Percentiles rank a stretch among this genome's conserved stretches.
Conservation (phyloP, 2,888 invertebrate species). For the Linnaemya vulpina region DNA sequence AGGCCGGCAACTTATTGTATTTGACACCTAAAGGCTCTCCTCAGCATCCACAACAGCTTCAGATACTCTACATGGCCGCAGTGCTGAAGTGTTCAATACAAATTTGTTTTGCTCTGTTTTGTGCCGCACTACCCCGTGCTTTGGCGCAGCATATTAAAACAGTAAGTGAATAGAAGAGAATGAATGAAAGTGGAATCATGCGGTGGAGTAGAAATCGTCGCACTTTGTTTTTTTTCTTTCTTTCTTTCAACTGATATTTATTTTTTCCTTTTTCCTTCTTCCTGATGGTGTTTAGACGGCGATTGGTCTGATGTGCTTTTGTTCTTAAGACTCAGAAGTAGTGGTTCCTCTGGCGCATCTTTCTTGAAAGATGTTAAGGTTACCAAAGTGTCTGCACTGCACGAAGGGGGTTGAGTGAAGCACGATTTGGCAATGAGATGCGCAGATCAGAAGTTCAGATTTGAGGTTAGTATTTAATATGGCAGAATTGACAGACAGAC, state of each 20-base stretch:
- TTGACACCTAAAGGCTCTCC: slow-evolving; percentile 83
- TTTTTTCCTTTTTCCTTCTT: slow-evolving; percentile 45
- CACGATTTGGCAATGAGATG: slow-evolving; percentile 72
- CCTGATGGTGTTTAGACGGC: slow-evolving; percentile 71
- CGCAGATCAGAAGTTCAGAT: slow-evolving; percentile 73
- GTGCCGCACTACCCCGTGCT: not conserved
- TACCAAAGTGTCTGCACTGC: slow-evolving; percentile 36
- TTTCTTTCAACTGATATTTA: slow-evolving; percentile 49
- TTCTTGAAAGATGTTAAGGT: slow-evolving; percentile 29
- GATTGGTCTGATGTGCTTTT: slow-evolving; percentile 71
- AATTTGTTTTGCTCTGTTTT: slow-evolving; percentile 11
- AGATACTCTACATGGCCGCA: slow-evolving; percentile 58
- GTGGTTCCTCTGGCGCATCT: slow-evolving; percentile 54
- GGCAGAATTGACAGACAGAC: slow-evolving; percentile 48
- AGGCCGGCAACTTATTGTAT: slow-evolving; percentile 83
- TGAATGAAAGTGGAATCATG: slow-evolving; percentile 47
- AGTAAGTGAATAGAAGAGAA: slow-evolving; percentile 54
- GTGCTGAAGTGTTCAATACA: slow-evolving; percentile 55
- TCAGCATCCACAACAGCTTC: slow-evolving; percentile 55
- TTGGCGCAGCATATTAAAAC: slow-evolving; percentile 57
- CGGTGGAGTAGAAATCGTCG: slow-evolving; percentile 53
- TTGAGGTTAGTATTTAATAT: slow-evolving; percentile 69
- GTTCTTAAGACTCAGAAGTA: slow-evolving; percentile 56
- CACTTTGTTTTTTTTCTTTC: slow-evolving; percentile 8
- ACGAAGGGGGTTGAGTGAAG: slow-evolving; percentile 70